phyloP scores from a whole-genome alignment of 2,888 invertebrate species.

The Chaitophorus viminalis region DNA sequence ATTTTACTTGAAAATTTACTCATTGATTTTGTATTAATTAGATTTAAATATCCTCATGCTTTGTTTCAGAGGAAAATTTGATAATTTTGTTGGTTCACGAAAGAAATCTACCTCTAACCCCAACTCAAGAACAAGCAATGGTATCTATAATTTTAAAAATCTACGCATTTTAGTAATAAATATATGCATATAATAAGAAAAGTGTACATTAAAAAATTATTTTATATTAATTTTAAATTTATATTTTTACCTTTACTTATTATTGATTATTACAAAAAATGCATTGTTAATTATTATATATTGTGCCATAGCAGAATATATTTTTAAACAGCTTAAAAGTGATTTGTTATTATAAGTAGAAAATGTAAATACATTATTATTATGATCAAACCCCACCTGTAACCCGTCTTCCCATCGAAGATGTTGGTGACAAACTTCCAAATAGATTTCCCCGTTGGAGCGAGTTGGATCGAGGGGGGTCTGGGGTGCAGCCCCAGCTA shows the following conservation, averaged over 20 bases:
- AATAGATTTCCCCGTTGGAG: no score
- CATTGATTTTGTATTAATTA: neutral
- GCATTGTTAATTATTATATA: neutral
- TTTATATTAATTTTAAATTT: no score
- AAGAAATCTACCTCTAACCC: constrained; percentile 29
- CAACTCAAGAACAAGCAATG: constrained; percentile 25
- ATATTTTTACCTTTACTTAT: no score
- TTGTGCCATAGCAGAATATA: neutral
- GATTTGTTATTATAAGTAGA: neutral
- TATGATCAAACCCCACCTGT: no score
- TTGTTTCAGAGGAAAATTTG: constrained; percentile 54
- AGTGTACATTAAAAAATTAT: neutral
- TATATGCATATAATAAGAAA: neutral
- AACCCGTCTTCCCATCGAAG: no score
- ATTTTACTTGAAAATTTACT: no score
- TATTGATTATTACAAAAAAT: no score
- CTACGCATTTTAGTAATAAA: neutral
- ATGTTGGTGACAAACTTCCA: no score
- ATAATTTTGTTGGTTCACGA: constrained; percentile 54
- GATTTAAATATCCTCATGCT: neutral
- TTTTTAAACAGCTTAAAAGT: neutral
- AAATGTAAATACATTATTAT: neutral
- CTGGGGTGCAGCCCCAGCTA: no score
- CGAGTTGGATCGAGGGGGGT: no score
- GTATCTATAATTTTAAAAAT: constrained; percentile 17